Evolutionary conservation across 2,888 invertebrate species (phyloP), one percentile per base, ranked within the genome.

Genomic region (Agapostemon virescens): DNA sequence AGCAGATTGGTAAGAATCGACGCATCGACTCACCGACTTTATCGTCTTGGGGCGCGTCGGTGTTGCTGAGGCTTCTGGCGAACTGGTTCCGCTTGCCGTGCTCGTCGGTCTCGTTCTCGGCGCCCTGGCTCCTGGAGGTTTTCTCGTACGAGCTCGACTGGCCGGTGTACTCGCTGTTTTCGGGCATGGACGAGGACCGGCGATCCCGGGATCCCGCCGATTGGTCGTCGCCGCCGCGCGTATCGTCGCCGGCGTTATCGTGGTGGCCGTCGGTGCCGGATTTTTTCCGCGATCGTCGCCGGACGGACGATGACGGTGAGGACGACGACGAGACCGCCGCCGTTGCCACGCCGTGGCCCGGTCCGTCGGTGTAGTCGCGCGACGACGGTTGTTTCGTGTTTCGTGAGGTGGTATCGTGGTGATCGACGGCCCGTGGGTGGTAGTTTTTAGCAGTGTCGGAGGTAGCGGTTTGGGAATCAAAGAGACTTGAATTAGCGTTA

Each of bases 1-100:
- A 17, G 26, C 6, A 20, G 6, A 26, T 55, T 15, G 55, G 30
- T 30, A 26, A 55, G 20, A 33, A 20, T 61, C 30, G 61, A 20
- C 9, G 20, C 30, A 20, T 33, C 30, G 67, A 91, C 94, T 94
- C 90, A 96, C 96, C 96, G 89, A 95, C 95, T 95, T 97, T 97
- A 92, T 98, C 97, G 90, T 97, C 97, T 15, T 96, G 95, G 49
- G 97, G 96, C 69, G 95, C 95, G 90, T 97, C 97, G 33, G 96
- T 95, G 92, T 96, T 97, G 89, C 96, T 97, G 85, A 97, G 94
- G 93, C 97, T 97, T 88, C 97, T 95, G 76, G 96, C 96, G 91
- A 97, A 97, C 87, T 95, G 94, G 85, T 91, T 91, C 91, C 95
- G 92, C 92, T 94, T 90, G 49, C 94, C 93, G 80, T 95, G 95